These are phyloP conservation scores for Bombus confusus DNA, from an alignment of 1,140 invertebrate genomes.

Conservation along the genomic window DNA sequence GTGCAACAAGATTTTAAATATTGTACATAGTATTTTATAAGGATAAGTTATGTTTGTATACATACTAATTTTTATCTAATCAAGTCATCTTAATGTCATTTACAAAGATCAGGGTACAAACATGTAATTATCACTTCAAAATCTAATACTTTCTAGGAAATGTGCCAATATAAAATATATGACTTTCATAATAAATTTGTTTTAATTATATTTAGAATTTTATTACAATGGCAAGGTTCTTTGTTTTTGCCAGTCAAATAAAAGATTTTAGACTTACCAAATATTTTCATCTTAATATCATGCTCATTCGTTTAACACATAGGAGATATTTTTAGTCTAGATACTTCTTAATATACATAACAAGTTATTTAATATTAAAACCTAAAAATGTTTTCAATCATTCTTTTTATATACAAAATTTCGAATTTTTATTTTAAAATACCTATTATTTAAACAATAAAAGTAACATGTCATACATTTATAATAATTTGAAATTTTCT, in stretches of 20 bases:
- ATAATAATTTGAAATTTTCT: neutral
- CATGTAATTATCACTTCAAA: neutral
- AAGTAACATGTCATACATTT: neutral
- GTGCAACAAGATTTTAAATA: neutral
- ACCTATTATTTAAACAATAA: neutral
- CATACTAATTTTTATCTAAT: neutral
- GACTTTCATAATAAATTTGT: neutral
- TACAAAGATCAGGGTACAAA: neutral
- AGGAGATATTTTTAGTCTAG: neutral
- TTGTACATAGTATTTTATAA: slow-evolving; percentile 17
- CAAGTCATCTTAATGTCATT: neutral
- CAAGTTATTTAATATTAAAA: neutral
- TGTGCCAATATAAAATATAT: neutral
- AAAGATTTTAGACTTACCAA: neutral
- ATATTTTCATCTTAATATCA: neutral
- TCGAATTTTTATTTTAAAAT: neutral
- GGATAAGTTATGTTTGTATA: neutral
- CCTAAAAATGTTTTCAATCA: neutral
- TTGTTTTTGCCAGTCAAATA: neutral
- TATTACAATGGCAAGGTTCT: neutral
- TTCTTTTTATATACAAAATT: neutral
- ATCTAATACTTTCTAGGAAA: neutral
- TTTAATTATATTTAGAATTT: neutral
- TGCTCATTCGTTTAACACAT: neutral
- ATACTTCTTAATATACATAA: neutral